Evolutionary conservation across 2,888 invertebrate genomes (phyloP), one percentile per base, ranked within the genome.

Genomic region (Lottia scabra): DNA sequence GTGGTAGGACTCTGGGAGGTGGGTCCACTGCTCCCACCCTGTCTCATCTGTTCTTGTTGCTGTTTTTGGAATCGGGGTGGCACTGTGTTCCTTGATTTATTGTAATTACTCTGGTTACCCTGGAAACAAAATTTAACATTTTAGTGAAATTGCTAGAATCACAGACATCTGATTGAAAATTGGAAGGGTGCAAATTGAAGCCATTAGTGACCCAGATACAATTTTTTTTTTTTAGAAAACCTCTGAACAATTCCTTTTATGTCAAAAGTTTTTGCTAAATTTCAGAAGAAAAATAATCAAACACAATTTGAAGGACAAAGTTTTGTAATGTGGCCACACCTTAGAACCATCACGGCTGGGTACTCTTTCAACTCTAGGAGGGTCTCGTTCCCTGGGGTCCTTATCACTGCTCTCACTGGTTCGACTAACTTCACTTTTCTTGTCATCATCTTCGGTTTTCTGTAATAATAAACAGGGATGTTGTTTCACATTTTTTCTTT

Each of bases 21-120:
- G 12, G 56, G 10, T 23, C 19, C 56, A 23, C 19, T 23, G 5
- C 19, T 4, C 8, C 19, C 56, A 23, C 19, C 19, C 63, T 81
- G 82, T 56, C 78, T 66, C 79, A 78, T 63, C 75, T 78, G 76
- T 56, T 78, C 80, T 74, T 80, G 80, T 48, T 82, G 82, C 73
- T 87, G 86, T 75, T 85, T 84, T 77, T 86, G 87, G 77, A 87
- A 87, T 23, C 96, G 92, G 19, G 96, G 96, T 70, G 96, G 96
- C 85, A 96, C 92, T 95, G 90, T 95, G 95, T 79, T 93, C 93
- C 83, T 94, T 92, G 74, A 56, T 19, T 56, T 56, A 56, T 56
- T 56, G 23, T 56, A 56, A 38, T 38, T 38, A 56, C 56, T 23
- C 19, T 56, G 62, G 48, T 74, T 70, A 38, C 74, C 75, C 75